Conservation (phyloP, 2,888 invertebrate species). For the Tolmerus cingulatus region DNA sequence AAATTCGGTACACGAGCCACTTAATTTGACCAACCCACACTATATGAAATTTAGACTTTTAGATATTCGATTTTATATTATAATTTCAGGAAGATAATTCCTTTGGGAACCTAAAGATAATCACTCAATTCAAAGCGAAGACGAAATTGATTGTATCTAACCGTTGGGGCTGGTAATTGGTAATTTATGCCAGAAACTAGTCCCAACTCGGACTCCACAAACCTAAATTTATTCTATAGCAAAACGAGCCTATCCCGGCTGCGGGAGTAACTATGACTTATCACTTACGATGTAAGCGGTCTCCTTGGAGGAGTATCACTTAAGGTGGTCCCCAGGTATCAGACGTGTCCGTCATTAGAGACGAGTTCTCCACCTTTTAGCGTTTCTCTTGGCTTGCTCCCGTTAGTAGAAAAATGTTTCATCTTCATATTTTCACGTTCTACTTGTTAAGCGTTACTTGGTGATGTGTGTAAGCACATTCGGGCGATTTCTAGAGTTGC, state of each 20-base stretch:
- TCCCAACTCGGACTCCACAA: neutral
- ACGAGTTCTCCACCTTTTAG: neutral
- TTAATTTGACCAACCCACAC: too few species aligned
- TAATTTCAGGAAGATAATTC: neutral
- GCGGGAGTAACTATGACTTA: neutral
- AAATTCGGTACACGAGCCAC: too few species aligned
- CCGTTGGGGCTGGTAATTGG: neutral
- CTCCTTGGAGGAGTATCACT: neutral
- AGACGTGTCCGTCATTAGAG: conserved; percentile 23
- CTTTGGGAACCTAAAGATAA: neutral
- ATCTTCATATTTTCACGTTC: conserved; percentile 38
- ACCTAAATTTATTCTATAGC: neutral
- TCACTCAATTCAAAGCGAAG: neutral
- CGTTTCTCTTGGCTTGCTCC: conserved; percentile 26
- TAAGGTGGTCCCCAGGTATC: neutral
- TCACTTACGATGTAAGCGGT: neutral
- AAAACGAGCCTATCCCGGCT: neutral
- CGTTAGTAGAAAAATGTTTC: conserved; percentile 11
- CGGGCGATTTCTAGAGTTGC: neutral
- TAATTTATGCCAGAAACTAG: neutral
- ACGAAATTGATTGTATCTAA: neutral
- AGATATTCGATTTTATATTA: neutral
- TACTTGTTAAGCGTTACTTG: conserved; percentile 13
- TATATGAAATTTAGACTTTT: neutral
- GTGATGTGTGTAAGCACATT: conserved; percentile 7